phyloP scores from a whole-genome alignment of 1,140 invertebrate species.

The Condylostylus longicornis region DNA sequence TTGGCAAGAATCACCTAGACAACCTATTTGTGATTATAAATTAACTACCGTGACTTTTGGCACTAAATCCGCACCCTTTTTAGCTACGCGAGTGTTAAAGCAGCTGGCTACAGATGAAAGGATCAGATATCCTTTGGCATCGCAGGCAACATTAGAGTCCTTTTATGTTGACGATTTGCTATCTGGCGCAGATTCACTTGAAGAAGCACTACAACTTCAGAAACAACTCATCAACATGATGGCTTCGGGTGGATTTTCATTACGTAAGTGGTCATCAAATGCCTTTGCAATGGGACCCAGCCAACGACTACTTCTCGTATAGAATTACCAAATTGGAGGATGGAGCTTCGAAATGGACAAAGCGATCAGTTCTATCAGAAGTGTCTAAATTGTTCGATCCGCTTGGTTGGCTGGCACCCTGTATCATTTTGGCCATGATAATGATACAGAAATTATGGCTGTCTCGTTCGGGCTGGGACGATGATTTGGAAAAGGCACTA shows the following conservation, averaged over 20 bases:
- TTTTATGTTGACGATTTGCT: conserved; percentile 36
- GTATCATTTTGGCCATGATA: too few relatives aligned
- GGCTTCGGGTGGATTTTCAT: not conserved
- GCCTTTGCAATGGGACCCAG: not conserved
- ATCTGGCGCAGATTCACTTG: conserved; percentile 17
- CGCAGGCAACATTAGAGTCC: conserved; percentile 15
- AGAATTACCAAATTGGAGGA: not conserved
- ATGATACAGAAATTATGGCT: too few relatives aligned
- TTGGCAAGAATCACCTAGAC: conserved; percentile 17
- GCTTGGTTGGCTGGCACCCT: too few relatives aligned
- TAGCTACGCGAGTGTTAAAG: conserved; percentile 16
- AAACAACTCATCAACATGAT: not conserved
- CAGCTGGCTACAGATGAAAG: conserved; percentile 18
- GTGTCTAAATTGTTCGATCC: too few relatives aligned
- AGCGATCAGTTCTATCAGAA: too few relatives aligned
- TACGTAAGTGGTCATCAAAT: conserved; percentile 2
- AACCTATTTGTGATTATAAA: conserved; percentile 16
- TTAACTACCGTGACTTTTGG: conserved; percentile 30
- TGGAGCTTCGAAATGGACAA: too few relatives aligned
- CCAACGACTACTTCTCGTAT: too few relatives aligned
- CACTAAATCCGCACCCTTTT: conserved; percentile 17
- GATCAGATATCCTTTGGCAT: conserved; percentile 14
- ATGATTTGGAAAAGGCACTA: too few relatives aligned
- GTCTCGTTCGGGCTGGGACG: too few relatives aligned
- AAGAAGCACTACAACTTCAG: conserved; percentile 9